Base-by-base conservation (phyloP, 2,888 invertebrate genomes). In the Zonitis immaculata region DNA sequence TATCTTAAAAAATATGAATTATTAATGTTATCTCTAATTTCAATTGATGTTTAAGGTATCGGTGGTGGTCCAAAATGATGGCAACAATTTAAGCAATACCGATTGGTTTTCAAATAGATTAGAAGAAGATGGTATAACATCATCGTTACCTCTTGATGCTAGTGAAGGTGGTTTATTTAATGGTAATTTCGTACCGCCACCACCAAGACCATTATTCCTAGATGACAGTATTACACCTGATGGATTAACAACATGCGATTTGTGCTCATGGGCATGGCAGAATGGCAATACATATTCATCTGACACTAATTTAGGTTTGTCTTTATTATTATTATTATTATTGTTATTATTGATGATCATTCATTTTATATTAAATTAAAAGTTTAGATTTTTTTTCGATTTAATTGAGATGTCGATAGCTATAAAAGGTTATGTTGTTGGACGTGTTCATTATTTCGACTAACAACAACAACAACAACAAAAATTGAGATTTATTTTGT, bases 201-300 rank as follows among this genome's bases (percentile, higher is more conserved):
- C 86, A 52, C 86, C 86, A 27, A 77, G 85, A 63, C 83, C 85
- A 49, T 80, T 84, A 45, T 83, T 82, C 71, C 77, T 85, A 59
- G 85, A 86, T 68, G 83, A 84, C 60, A 78, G 77, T 60, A 80
- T 81, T 62, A 78, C 80, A 61, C 79, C 84, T 56, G 86, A 86
- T 74, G 86, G 86, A 55, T 79, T 86, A 62, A 86, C 86, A 67
- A 86, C 86, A 70, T 87, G 87, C 75, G 87, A 87, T 77, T 79
- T 87, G 63, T 87, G 87, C 74, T 80, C 85, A 64, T 87, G 87
- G 87, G 86, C 87, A 65, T 82, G 83, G 80, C 81, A 82, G 69
- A 77, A 77, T 25, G 64, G 61, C 43, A 66, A 68, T 47, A 58
- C 65, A 76, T 75, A 80, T 78, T 61, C 66, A 6, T 53, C 80